These are phyloP conservation scores for Bufo gargarizans DNA, from an alignment of 2,113 vertebrate species.

Conservation along the genomic window DNA sequence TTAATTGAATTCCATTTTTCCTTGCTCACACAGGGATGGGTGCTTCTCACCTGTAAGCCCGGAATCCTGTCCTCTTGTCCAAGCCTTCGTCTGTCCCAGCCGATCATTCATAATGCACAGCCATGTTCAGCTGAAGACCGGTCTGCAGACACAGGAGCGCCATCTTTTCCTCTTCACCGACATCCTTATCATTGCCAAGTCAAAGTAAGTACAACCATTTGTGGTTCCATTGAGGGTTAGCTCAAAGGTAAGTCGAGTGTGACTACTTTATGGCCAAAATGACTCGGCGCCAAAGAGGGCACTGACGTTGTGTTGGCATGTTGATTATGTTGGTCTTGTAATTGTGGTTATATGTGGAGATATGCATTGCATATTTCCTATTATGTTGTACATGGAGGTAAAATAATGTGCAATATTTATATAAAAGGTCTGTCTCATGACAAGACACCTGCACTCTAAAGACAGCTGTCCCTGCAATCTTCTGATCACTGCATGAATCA, in stretches of 20 bases:
- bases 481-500: too few relatives aligned
- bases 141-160: conserved; percentile 90
- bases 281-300: background rate
- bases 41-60: conserved; percentile 81
- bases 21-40: conserved; percentile 76
- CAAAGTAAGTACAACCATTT: conserved; percentile 82
- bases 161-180: conserved; percentile 93
- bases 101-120: conserved; percentile 81
- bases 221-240: background rate
- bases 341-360: background rate
- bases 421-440: too few relatives aligned
- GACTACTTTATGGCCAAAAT: background rate
- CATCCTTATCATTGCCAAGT: conserved; percentile 88
- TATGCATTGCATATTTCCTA: background rate
- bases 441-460: too few relatives aligned
- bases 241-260: background rate
- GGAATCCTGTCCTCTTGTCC: conserved; percentile 84
- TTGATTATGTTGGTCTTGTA: background rate
- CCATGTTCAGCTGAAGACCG: conserved; percentile 86
- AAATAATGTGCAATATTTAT: background rate
- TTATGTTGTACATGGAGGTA: background rate
- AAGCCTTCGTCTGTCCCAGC: conserved; percentile 80
- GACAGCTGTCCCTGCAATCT: too few relatives aligned
- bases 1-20: conserved; percentile 31
- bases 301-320: background rate